phyloP scores from a whole-genome alignment of 2,113 vertebrate genomes.

The Vidua chalybeata region DNA sequence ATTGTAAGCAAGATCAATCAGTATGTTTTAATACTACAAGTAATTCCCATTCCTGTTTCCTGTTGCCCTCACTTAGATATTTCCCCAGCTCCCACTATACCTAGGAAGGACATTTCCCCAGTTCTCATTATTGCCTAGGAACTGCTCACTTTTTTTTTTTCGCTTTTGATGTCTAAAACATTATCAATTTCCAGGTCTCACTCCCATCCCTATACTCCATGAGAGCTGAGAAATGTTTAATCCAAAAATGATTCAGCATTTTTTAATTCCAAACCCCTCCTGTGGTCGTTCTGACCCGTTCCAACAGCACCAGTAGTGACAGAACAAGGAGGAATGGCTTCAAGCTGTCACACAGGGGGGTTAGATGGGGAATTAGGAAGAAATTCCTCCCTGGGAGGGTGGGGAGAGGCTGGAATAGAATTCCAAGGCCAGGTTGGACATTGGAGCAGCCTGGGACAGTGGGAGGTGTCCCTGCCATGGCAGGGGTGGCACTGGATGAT shows the following conservation, averaged over 20 bases:
- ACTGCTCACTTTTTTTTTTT: not conserved
- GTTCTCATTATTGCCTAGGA: not conserved
- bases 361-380: not conserved
- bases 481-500: fast-evolving
- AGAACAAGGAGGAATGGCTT: not conserved
- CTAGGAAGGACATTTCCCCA: not conserved
- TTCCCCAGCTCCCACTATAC: not conserved
- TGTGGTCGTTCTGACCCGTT: not conserved
- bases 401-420: not conserved
- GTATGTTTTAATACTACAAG: not conserved
- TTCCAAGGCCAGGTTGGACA: not conserved
- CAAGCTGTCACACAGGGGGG: fast-evolving
- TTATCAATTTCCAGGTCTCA: not conserved
- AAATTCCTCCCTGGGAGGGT: not conserved
- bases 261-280: not conserved
- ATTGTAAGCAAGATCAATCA: not conserved
- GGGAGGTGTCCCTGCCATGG: not conserved
- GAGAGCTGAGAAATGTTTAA: not conserved
- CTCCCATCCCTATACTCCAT: not conserved
- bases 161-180: not conserved
- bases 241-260: not conserved
- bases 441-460: not conserved
- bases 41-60: not conserved
- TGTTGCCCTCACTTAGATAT: not conserved
- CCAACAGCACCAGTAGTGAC: fast-evolving